phyloP scores from a whole-genome alignment of 2,113 vertebrate species.

The Dicentrarchus labrax region DNA sequence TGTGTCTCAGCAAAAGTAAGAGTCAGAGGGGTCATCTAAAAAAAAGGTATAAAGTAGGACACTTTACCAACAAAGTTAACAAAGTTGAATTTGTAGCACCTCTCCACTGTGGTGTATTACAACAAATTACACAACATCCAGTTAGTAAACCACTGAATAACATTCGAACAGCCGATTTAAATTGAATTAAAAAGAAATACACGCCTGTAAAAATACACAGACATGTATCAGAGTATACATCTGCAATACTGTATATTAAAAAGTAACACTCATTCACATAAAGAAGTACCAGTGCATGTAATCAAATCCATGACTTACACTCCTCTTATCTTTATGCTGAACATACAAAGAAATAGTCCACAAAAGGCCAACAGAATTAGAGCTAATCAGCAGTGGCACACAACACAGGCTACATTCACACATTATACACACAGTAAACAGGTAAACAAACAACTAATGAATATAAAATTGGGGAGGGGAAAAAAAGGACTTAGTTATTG shows the following conservation, averaged over 20 bases:
- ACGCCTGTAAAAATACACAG: no score
- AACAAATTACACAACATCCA: not conserved
- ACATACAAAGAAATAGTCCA: not conserved
- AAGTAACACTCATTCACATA: not conserved
- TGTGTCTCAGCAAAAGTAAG: not conserved
- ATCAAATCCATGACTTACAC: not conserved
- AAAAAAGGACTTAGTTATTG: no score
- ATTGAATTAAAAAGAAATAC: not conserved
- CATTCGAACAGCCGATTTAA: not conserved
- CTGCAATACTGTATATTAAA: not conserved
- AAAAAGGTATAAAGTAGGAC: not conserved
- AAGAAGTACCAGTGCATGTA: not conserved
- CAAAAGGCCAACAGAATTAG: not conserved
- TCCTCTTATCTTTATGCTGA: not conserved
- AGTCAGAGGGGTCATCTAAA: not conserved
- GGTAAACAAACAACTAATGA: not conserved
- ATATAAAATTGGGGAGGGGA: not conserved
- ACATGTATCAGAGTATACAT: not conserved
- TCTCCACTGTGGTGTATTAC: not conserved
- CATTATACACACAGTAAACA: not conserved
- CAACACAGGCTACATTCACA: not conserved
- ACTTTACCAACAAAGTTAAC: not conserved
- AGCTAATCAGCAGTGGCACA: not conserved
- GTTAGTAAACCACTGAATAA: not conserved
- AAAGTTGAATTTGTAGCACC: not conserved